Evolutionary conservation across 2,888 invertebrate species (phyloP).

Genomic region (Chrysotoxum bicinctum): DNA sequence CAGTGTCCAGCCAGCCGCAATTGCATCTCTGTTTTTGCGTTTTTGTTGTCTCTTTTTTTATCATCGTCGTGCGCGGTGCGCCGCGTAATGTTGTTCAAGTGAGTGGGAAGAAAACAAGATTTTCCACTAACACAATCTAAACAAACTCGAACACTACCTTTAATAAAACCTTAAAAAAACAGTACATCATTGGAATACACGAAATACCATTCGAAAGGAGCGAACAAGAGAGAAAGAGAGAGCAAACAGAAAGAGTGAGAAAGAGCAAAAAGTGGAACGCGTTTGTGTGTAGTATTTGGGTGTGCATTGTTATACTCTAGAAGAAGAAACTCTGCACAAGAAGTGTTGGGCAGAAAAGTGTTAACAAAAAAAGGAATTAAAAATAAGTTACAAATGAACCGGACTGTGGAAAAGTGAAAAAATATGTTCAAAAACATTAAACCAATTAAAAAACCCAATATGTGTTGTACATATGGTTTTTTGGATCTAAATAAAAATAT

Average conservation of each 20-base stretch:
- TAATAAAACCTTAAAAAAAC: neutral
- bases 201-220: neutral
- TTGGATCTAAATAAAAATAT: neutral
- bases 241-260: neutral
- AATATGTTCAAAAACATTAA: neutral
- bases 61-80: neutral
- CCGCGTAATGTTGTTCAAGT: neutral
- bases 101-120: conserved; percentile 63
- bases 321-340: conserved; percentile 29
- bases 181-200: neutral
- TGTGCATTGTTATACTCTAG: conserved; percentile 61
- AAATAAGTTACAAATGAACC: neutral
- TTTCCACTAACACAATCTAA: conserved; percentile 41
- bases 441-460: neutral
- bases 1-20: neutral
- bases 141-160: conserved; percentile 1
- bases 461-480: neutral
- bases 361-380: neutral
- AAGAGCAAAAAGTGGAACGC: conserved; percentile 32
- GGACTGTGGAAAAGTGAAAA: neutral
- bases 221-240: neutral
- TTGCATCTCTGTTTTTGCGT: conserved; percentile 15
- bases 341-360: conserved; percentile 1
- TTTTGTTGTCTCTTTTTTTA: neutral
- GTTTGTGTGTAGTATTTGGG: conserved; percentile 57